phyloP scores from a whole-genome alignment of 1,140 invertebrate genomes.

The Trachymyrmex cornetzi region DNA sequence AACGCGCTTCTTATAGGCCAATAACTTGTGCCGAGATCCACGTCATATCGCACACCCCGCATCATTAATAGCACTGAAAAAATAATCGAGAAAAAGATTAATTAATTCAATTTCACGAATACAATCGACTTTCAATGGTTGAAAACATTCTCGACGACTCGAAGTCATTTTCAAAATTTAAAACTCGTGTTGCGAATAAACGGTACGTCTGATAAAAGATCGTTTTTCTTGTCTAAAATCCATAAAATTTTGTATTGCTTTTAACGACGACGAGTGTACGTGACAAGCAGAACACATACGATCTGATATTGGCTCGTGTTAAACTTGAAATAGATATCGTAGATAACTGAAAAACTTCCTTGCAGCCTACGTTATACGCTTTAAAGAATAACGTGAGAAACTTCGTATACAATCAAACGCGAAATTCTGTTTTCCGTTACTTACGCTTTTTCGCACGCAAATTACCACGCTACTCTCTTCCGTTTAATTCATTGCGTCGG shows the following conservation, averaged over 20 bases:
- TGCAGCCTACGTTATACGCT: slow-evolving; percentile 42
- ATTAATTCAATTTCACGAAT: neutral
- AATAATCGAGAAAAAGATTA: neutral
- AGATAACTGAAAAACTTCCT: slow-evolving; percentile 28
- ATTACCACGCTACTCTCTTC: neutral
- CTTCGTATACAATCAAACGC: slow-evolving; percentile 57
- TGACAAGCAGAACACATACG: slow-evolving; percentile 43
- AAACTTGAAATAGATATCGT: slow-evolving; percentile 51
- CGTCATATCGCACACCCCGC: slow-evolving; percentile 43
- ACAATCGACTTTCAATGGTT: neutral
- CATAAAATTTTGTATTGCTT: neutral
- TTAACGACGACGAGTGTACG: slow-evolving; percentile 47
- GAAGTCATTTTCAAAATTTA: neutral
- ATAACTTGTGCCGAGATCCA: slow-evolving; percentile 66
- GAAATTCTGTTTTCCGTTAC: slow-evolving; percentile 25
- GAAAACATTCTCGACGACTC: neutral
- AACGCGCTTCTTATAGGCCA: slow-evolving; percentile 55
- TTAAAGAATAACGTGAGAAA: slow-evolving; percentile 48
- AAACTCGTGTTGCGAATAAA: slow-evolving; percentile 1
- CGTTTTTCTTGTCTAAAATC: neutral
- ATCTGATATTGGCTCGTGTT: slow-evolving; percentile 51
- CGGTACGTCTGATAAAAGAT: neutral
- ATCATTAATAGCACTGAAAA: slow-evolving; percentile 24
- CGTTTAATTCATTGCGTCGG: slow-evolving; percentile 2
- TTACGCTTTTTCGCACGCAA: slow-evolving; percentile 22